Evolutionary conservation across 1,140 invertebrate genomes (phyloP).

Genomic region (Solenopsis fugax): DNA sequence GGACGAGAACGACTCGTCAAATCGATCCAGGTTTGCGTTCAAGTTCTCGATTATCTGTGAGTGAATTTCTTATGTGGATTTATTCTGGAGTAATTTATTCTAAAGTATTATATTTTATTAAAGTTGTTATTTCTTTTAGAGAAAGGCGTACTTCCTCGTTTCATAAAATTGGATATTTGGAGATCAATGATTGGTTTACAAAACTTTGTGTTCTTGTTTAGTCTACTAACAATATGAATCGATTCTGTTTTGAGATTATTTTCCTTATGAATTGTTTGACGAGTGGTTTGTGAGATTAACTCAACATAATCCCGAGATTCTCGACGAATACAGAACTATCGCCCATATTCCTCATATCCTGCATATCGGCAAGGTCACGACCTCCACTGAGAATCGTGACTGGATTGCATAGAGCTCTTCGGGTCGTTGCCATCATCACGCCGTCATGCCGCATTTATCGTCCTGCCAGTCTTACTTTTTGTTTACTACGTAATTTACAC

Average conservation of each 20-base stretch:
- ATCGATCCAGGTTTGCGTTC: conserved; percentile 65
- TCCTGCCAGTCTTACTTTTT: conserved; percentile 26
- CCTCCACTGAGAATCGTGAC: conserved; percentile 72
- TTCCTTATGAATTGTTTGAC: background rate
- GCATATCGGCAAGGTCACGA: conserved; percentile 75
- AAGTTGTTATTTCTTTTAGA: background rate
- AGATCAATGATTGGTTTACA: background rate
- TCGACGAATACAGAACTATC: conserved; percentile 52
- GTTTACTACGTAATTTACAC: background rate
- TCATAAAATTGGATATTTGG: background rate
- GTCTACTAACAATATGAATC: background rate
- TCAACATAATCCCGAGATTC: background rate
- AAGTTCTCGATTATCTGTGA: background rate
- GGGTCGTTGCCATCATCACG: conserved; percentile 72
- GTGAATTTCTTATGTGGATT: background rate
- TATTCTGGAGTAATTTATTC: background rate
- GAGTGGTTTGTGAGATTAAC: background rate
- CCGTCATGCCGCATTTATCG: conserved; percentile 59
- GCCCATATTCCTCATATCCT: conserved; percentile 42
- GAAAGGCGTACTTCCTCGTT: background rate
- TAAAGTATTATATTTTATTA: background rate
- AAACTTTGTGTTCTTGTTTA: background rate
- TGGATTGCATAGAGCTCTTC: conserved; percentile 61
- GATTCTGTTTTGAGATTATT: background rate
- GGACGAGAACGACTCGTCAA: conserved; percentile 52